These are phyloP conservation scores for Lobophora halterata DNA, from an alignment of 2,888 invertebrate genomes.

Conservation along the genomic window DNA sequence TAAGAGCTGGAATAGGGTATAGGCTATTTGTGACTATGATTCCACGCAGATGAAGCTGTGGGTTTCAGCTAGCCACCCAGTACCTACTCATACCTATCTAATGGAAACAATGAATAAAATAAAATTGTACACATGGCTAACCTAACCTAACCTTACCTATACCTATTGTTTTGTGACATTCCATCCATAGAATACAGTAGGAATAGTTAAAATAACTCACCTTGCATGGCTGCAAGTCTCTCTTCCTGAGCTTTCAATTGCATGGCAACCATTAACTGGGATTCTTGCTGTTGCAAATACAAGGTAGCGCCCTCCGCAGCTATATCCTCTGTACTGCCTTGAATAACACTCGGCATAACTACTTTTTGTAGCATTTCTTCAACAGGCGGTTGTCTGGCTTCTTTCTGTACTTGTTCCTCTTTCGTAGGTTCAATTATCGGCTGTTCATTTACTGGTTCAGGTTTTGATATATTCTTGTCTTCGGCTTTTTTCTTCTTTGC, in stretches of 20 bases:
- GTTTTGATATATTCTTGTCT: slow-evolving; percentile 34
- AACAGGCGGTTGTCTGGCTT: slow-evolving; percentile 17
- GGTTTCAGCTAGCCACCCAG: too few species aligned
- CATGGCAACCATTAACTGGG: slow-evolving; percentile 81
- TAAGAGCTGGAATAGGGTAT: too few species aligned
- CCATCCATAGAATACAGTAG: too few species aligned
- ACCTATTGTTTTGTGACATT: too few species aligned
- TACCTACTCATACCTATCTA: too few species aligned
- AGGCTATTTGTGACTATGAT: too few species aligned
- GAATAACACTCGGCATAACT: slow-evolving; percentile 33
- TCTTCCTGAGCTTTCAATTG: slow-evolving; percentile 84
- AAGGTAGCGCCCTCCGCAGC: slow-evolving; percentile 78
- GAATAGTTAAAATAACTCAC: slow-evolving; percentile 50
- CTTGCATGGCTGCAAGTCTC: slow-evolving; percentile 77
- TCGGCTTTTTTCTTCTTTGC: slow-evolving; percentile 52
- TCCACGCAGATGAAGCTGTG: too few species aligned
- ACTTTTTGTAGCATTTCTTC: slow-evolving; percentile 29
- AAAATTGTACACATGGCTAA: too few species aligned
- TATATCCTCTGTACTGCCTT: slow-evolving; percentile 60
- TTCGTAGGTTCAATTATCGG: slow-evolving; percentile 24
- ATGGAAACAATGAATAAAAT: too few species aligned
- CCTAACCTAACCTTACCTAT: too few species aligned
- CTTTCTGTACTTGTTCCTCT: slow-evolving; percentile 29
- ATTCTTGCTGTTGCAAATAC: slow-evolving; percentile 82
- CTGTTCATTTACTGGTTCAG: slow-evolving; percentile 31